These are phyloP conservation scores for Lophura nycthemera DNA, from an alignment of 2,113 vertebrate species.

Conservation along the genomic window DNA sequence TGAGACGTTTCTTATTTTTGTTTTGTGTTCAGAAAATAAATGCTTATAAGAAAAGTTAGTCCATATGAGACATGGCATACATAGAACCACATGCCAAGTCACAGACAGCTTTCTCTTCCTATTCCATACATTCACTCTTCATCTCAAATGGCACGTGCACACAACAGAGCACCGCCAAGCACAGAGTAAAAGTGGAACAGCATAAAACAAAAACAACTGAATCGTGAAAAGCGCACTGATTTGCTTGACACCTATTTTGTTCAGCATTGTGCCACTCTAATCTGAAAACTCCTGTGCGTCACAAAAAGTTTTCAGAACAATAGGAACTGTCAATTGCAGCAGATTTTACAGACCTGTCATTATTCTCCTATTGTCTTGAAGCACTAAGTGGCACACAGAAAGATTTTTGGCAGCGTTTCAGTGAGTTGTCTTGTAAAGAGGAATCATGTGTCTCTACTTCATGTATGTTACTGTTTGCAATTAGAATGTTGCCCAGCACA, in stretches of 20 bases:
- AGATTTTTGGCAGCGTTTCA: constrained; percentile 56
- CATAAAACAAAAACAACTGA: constrained; percentile 12
- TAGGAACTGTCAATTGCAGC: constrained; percentile 65
- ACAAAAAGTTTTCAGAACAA: constrained; percentile 68
- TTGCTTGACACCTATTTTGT: constrained; percentile 57
- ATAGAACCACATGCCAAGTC: background rate
- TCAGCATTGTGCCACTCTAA: constrained; percentile 27
- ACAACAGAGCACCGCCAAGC: background rate
- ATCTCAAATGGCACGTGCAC: background rate
- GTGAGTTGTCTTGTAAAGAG: background rate
- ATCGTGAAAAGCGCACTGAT: constrained; percentile 51
- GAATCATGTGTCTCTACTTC: background rate
- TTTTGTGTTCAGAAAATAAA: background rate
- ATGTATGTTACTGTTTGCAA: background rate
- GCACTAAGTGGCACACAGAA: constrained; percentile 26
- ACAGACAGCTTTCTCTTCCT: background rate
- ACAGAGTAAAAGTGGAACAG: constrained; percentile 26
- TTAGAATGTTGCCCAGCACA: background rate
- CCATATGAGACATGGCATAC: background rate
- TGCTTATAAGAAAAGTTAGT: background rate
- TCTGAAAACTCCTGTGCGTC: constrained; percentile 51
- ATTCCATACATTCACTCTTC: background rate
- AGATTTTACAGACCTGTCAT: constrained; percentile 64
- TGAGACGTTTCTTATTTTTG: background rate
- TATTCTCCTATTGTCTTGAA: constrained; percentile 67